Percentiles rank a stretch among this genome's conserved stretches.
phyloP scores from a whole-genome alignment of 2,113 vertebrate species.

The Passer domesticus region DNA sequence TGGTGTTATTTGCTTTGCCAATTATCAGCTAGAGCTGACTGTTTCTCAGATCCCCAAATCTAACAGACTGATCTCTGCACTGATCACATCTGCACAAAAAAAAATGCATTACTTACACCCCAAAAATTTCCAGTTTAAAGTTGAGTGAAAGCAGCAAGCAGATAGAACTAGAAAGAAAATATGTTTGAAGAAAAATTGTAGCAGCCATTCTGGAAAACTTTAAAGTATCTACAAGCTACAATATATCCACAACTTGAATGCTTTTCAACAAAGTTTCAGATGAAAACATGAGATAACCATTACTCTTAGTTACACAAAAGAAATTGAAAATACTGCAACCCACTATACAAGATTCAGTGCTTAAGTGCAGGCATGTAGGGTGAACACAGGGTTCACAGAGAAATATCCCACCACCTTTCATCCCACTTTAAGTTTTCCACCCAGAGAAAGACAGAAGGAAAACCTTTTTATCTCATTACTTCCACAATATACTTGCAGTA shows the following conservation, averaged over 20 bases:
- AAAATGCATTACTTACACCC: not conserved
- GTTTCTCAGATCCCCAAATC: not conserved
- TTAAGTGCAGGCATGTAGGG: not conserved
- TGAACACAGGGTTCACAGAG: not conserved
- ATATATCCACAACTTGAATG: not conserved
- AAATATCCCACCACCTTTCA: not conserved
- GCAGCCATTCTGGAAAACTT: not conserved
- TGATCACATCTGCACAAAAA: not conserved
- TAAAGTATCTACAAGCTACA: not conserved
- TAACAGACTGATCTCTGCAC: not conserved
- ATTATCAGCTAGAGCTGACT: not conserved
- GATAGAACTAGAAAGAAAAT: not conserved
- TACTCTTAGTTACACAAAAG: not conserved
- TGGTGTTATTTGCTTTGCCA: not conserved
- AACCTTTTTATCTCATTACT: not conserved
- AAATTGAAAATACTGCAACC: not conserved
- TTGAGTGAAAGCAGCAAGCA: not conserved
- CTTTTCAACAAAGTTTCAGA: not conserved
- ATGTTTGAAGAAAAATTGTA: not conserved
- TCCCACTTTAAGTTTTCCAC: not conserved
- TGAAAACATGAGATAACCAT: not conserved
- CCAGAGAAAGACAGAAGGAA: not conserved
- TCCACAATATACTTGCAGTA: not conserved
- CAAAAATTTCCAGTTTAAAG: not conserved
- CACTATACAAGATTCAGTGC: not conserved